A percentile compares a stretch with the other conserved stretches of the same genome.
phyloP scores from a whole-genome alignment of 2,888 invertebrate genomes.

The Lucinisca nassula region DNA sequence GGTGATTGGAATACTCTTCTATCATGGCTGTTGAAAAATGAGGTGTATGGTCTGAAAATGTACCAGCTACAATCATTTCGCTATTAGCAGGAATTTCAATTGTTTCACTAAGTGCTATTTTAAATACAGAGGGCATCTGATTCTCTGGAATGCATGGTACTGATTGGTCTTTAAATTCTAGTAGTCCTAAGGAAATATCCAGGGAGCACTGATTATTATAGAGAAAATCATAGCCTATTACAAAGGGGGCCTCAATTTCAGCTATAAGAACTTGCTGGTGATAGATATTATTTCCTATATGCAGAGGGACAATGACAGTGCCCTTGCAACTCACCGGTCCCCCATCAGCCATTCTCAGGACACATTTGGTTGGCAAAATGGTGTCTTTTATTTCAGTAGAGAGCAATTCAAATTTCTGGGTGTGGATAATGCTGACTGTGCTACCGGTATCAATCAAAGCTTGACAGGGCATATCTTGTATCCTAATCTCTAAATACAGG shows the following conservation, averaged over 20 bases:
- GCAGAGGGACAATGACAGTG: neutral
- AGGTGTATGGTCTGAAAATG: neutral
- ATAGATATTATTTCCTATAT: neutral
- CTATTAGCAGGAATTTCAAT: neutral
- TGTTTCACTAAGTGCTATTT: neutral
- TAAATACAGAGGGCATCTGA: neutral
- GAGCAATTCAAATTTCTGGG: neutral
- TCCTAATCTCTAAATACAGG: neutral
- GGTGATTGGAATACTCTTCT: neutral
- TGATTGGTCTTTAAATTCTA: neutral
- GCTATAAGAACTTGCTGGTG: neutral
- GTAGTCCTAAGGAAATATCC: neutral
- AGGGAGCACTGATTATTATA: neutral
- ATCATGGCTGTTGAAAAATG: neutral
- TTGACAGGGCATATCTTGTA: neutral
- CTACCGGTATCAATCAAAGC: neutral
- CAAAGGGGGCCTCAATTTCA: neutral
- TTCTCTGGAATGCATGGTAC: neutral
- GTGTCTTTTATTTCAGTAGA: neutral
- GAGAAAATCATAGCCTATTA: neutral
- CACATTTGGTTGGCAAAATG: neutral
- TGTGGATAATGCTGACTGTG: neutral
- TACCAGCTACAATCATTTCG: neutral
- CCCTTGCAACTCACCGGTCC: slow-evolving; percentile 2
- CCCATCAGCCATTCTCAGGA: neutral